Percentiles rank a stretch among this genome's conserved stretches.
phyloP scores from a whole-genome alignment of 1,140 invertebrate genomes.

The Drosophila subpulchrella region DNA sequence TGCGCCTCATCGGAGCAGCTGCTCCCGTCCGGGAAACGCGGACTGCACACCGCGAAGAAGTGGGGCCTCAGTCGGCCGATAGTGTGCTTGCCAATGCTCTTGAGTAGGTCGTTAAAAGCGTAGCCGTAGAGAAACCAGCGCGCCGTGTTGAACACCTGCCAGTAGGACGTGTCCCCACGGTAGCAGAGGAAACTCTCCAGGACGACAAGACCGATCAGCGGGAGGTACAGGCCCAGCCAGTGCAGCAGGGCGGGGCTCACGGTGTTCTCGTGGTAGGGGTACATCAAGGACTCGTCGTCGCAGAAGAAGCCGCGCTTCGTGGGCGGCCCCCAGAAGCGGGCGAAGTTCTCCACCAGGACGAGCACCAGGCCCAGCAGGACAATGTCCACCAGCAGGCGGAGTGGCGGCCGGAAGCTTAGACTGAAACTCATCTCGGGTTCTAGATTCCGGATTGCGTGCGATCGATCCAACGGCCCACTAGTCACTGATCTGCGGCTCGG shows the following conservation, averaged over 20 bases:
- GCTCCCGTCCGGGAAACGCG: constrained; percentile 84
- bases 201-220: constrained; percentile 26
- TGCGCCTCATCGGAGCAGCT: constrained; percentile 76
- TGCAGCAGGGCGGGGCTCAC: constrained; percentile 84
- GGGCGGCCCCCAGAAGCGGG: constrained; percentile 51
- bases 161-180: constrained; percentile 49
- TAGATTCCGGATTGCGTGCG: constrained; percentile 19
- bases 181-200: constrained; percentile 32
- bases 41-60: constrained; percentile 91
- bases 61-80: constrained; percentile 96
- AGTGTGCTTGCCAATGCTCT: constrained; percentile 95
- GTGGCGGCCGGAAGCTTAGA: constrained; percentile 4
- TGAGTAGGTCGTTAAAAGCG: constrained; percentile 90
- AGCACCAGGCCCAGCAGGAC: constrained; percentile 32
- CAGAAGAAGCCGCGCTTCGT: constrained; percentile 96
- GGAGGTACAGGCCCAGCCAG: constrained; percentile 34
- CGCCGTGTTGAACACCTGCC: constrained; percentile 88
- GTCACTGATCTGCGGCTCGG: constrained; percentile 41
- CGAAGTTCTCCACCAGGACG: constrained; percentile 32
- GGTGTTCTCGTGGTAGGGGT: constrained; percentile 92
- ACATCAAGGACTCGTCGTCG: constrained; percentile 95
- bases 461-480: constrained; percentile 34
- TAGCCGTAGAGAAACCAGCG: constrained; percentile 93
- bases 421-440: constrained; percentile 44
- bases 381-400: constrained; percentile 44